A percentile compares a stretch with the other conserved stretches of the same genome.
Conservation (phyloP, 2,797 vertebrate genomes). For the Lepus townsendii region DNA sequence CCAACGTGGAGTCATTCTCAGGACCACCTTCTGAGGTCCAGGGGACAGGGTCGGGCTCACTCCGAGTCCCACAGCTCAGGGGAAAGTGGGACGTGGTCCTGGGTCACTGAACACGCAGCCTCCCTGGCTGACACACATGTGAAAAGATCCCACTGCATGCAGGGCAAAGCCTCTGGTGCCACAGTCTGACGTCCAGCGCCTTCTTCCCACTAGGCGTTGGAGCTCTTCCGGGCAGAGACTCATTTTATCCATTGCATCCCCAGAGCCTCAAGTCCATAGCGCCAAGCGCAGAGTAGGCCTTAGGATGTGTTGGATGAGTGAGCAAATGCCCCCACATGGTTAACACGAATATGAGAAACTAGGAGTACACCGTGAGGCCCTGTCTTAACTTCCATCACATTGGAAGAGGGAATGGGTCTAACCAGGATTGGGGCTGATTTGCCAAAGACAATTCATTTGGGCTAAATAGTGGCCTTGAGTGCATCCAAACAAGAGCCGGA, state of each 20-base stretch:
- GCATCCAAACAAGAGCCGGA: constrained; percentile 63
- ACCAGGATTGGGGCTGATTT: not conserved
- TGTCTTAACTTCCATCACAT: not conserved
- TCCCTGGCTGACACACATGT: not conserved
- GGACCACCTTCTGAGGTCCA: not conserved
- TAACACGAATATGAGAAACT: not conserved
- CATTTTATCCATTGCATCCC: not conserved
- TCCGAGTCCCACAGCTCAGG: not conserved
- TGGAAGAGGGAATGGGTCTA: not conserved
- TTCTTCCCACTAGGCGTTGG: not conserved
- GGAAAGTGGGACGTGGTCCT: not conserved
- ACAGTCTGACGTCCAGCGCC: not conserved
- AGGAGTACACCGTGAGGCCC: not conserved
- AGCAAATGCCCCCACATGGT: not conserved
- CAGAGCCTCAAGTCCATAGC: not conserved
- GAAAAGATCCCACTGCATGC: not conserved
- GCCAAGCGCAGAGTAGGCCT: not conserved
- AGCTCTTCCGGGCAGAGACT: not conserved
- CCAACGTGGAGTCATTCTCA: not conserved
- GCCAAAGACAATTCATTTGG: constrained; percentile 44
- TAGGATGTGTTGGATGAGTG: not conserved
- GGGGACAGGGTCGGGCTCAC: not conserved
- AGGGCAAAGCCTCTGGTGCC: not conserved
- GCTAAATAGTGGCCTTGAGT: not conserved
- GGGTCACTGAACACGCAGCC: not conserved